phyloP scores from a whole-genome alignment of 2,888 invertebrate genomes.

The Phlogophora meticulosa region DNA sequence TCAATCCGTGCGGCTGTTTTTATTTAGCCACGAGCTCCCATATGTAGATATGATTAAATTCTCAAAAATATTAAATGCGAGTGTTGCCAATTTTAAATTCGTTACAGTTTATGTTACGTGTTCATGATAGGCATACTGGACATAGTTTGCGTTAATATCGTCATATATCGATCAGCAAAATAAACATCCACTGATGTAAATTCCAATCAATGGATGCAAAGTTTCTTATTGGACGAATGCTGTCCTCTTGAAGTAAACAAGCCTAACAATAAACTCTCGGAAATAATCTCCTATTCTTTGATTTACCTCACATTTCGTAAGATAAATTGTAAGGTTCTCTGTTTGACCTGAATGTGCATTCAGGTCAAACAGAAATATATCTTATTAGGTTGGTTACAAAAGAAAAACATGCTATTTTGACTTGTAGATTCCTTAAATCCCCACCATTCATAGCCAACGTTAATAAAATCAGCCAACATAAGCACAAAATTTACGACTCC shows the following conservation, averaged over 20 bases:
- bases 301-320: neutral
- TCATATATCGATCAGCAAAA: no score
- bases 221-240: neutral
- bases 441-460: slow-evolving; percentile 34
- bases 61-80: no score
- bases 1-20: no score
- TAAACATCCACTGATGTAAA: neutral
- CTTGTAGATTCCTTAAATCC: slow-evolving; percentile 36
- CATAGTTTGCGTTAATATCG: no score
- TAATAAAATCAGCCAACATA: slow-evolving; percentile 59
- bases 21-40: no score
- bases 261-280: neutral
- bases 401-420: slow-evolving; percentile 12
- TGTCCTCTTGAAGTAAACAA: neutral
- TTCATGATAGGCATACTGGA: no score
- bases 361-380: neutral
- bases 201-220: neutral
- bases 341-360: neutral
- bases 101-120: no score
- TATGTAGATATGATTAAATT: no score
- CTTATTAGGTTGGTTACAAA: neutral
- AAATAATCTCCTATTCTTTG: neutral
- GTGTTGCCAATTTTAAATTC: no score
- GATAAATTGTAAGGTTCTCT: neutral
- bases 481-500: slow-evolving; percentile 54